Conservation (phyloP, 2,113 vertebrate genomes). For the Meles meles region DNA sequence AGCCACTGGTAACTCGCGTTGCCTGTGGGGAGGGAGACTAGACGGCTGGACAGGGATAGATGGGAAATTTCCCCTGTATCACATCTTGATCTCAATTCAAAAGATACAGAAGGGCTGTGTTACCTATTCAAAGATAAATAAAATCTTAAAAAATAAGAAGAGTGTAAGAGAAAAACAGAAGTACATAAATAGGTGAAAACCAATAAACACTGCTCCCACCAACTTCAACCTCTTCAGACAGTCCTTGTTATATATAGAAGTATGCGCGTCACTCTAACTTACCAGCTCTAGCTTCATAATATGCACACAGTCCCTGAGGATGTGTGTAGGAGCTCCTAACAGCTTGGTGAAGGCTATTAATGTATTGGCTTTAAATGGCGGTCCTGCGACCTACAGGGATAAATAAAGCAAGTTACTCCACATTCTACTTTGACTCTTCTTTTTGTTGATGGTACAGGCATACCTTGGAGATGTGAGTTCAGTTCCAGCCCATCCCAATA, state of each 20-base stretch:
- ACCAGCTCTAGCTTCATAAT: constrained; percentile 99
- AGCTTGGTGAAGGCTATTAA: constrained; percentile 99
- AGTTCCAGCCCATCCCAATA: background rate
- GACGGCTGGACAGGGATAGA: background rate
- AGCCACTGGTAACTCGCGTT: background rate
- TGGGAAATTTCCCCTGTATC: background rate
- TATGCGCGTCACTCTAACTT: constrained; percentile 67
- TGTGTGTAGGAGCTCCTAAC: constrained; percentile 95
- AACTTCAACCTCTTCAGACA: background rate
- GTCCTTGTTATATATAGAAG: background rate
- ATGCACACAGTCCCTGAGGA: constrained; percentile 97
- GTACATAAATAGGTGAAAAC: background rate
- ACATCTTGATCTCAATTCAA: constrained; percentile 19
- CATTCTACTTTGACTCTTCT: background rate
- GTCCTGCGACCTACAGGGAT: constrained; percentile 92
- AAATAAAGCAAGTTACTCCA: constrained; percentile 63
- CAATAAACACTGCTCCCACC: background rate
- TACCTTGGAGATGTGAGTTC: background rate
- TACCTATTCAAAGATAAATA: constrained; percentile 16
- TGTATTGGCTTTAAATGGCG: constrained; percentile 99
- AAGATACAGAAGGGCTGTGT: background rate
- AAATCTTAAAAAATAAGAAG: constrained; percentile 17
- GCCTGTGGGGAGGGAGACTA: background rate
- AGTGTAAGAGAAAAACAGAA: constrained; percentile 40
- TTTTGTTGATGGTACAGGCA: background rate